Conservation (phyloP, 1,140 invertebrate genomes). For the Brachionus manjavacas region DNA sequence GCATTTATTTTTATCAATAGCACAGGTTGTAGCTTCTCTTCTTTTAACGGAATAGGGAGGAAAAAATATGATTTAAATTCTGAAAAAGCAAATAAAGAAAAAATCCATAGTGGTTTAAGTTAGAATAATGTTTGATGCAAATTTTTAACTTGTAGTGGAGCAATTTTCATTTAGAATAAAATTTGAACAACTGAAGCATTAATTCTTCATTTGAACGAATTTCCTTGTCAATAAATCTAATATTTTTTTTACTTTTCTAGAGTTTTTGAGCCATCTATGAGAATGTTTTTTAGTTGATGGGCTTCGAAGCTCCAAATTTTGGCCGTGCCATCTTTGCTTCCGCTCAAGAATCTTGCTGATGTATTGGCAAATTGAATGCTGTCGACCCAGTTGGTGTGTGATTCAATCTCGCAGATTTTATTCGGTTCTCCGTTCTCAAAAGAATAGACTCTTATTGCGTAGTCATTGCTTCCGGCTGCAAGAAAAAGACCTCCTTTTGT, state of each 20-base stretch:
- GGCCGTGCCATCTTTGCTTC: slow-evolving; percentile 91
- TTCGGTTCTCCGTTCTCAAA: slow-evolving; percentile 70
- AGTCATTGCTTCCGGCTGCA: slow-evolving; percentile 86
- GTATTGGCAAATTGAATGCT: slow-evolving; percentile 87
- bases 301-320: slow-evolving; percentile 76
- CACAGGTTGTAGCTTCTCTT: no score
- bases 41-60: no score
- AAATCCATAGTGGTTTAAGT: no score
- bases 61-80: no score
- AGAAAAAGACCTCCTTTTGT: slow-evolving; percentile 73
- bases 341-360: slow-evolving; percentile 79
- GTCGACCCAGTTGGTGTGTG: slow-evolving; percentile 87
- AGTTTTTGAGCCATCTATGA: slow-evolving; percentile 20
- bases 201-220: no score
- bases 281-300: not conserved
- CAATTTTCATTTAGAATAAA: no score
- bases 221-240: no score
- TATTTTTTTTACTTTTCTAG: not conserved
- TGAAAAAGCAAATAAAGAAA: no score
- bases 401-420: slow-evolving; percentile 75
- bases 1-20: no score
- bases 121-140: no score
- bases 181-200: no score
- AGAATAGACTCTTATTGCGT: slow-evolving; percentile 82
- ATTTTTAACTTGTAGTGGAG: no score